phyloP scores from a whole-genome alignment of 2,113 vertebrate species.

The Scomber scombrus region DNA sequence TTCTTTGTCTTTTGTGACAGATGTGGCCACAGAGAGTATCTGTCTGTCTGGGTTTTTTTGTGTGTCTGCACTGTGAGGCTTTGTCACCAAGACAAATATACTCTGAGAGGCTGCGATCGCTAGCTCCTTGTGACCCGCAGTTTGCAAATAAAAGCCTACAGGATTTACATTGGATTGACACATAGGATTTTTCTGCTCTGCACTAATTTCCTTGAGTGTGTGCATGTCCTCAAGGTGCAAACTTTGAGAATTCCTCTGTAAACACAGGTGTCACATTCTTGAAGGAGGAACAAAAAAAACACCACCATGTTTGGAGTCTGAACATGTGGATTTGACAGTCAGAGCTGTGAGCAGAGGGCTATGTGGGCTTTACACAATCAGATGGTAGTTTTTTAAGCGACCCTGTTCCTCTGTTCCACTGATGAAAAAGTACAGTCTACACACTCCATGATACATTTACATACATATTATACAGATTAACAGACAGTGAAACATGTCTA shows the following conservation, averaged over 20 bases:
- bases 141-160: slow-evolving; percentile 24
- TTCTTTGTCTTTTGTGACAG: slow-evolving; percentile 20
- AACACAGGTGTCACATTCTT: not conserved
- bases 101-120: slow-evolving; percentile 9
- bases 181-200: not conserved
- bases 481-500: not conserved
- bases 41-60: slow-evolving; percentile 1
- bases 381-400: not conserved
- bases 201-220: slow-evolving; percentile 29
- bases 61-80: not conserved
- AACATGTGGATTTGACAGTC: not conserved
- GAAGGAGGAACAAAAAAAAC: not conserved
- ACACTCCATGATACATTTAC: not conserved
- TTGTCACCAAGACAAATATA: slow-evolving; percentile 30
- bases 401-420: not conserved
- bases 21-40: not conserved
- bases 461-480: not conserved
- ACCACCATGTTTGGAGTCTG: slow-evolving; percentile 4
- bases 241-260: not conserved
- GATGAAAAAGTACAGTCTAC: not conserved
- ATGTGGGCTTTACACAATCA: not conserved
- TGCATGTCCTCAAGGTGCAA: not conserved
- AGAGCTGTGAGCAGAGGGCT: not conserved
- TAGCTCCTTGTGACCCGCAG: not conserved
- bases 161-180: slow-evolving; percentile 27